phyloP scores from a whole-genome alignment of 1,140 invertebrate species.

The Chironomus striatipennis region DNA sequence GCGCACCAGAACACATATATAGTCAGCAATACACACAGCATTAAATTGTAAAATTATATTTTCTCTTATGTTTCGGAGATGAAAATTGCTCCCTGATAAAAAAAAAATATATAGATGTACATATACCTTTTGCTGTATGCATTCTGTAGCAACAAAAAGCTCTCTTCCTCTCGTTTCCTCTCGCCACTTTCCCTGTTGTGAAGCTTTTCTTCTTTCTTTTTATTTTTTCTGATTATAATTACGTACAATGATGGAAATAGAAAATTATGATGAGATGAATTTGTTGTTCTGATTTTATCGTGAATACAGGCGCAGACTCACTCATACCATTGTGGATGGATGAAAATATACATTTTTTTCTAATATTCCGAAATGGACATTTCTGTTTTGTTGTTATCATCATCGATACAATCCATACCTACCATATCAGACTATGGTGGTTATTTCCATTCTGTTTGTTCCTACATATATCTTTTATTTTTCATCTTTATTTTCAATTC shows the following conservation, averaged over 20 bases:
- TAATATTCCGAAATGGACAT: neutral
- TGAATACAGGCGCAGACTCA: neutral
- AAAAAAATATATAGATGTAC: no score
- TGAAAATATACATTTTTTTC: neutral
- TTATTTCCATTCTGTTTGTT: no score
- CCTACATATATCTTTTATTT: neutral
- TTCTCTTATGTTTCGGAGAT: slow-evolving; percentile 21
- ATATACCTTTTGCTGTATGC: neutral
- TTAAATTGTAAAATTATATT: neutral
- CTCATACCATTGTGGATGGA: neutral
- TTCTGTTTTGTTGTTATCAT: neutral
- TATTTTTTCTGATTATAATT: neutral
- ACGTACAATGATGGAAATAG: neutral
- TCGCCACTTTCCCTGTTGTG: neutral
- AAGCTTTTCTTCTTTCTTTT: neutral
- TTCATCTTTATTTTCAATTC: slow-evolving; percentile 20
- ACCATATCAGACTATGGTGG: neutral
- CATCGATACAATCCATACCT: neutral
- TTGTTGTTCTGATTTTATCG: neutral
- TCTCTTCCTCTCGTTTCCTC: neutral
- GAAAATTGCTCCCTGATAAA: slow-evolving; percentile 17
- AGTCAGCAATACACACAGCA: neutral
- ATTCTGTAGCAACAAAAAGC: no score
- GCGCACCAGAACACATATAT: neutral
- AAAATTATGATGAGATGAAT: neutral